These are phyloP conservation scores for Hestina assimilis DNA, from an alignment of 1,140 invertebrate genomes.

Conservation along the genomic window DNA sequence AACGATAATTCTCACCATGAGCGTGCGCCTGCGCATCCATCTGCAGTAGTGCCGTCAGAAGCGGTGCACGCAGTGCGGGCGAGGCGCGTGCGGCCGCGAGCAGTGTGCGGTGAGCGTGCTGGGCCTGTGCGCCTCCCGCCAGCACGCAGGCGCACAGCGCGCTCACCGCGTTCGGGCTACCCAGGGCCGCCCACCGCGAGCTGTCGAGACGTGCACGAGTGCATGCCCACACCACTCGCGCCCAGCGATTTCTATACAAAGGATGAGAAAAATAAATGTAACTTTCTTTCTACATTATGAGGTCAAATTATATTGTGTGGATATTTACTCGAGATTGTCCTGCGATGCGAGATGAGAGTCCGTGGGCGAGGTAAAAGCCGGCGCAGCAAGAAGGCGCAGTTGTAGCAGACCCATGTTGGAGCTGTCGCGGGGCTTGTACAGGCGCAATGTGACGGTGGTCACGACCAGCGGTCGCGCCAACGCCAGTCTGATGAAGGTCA, in stretches of 20 bases:
- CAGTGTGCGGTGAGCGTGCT: conserved; percentile 44
- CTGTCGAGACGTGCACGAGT: conserved; percentile 37
- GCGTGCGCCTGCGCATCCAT: conserved; percentile 56
- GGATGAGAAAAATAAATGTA: background rate
- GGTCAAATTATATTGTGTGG: background rate
- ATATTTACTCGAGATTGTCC: conserved; percentile 33
- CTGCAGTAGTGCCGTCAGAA: conserved; percentile 45
- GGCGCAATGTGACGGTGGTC: conserved; percentile 79
- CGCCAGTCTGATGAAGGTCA: conserved; percentile 91
- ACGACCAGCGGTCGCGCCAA: conserved; percentile 90
- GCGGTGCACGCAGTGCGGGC: conserved; percentile 38
- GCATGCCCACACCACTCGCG: conserved; percentile 54
- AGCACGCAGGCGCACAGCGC: conserved; percentile 46
- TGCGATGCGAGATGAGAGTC: conserved; percentile 21
- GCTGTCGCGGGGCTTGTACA: conserved; percentile 92
- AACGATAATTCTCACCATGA: conserved; percentile 14
- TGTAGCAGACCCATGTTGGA: conserved; percentile 93
- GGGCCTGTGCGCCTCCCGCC: conserved; percentile 31
- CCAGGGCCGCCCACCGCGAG: conserved; percentile 41
- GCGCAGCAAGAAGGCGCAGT: conserved; percentile 90
- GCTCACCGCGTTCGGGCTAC: conserved; percentile 39
- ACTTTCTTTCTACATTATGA: background rate
- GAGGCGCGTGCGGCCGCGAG: conserved; percentile 45
- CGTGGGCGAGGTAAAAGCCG: conserved; percentile 73
- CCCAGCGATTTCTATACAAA: conserved; percentile 59